These are phyloP conservation scores for Mesocentrotus franciscanus DNA, from an alignment of 53 echinoderm and acorn worm genomes.

Conservation along the genomic window DNA sequence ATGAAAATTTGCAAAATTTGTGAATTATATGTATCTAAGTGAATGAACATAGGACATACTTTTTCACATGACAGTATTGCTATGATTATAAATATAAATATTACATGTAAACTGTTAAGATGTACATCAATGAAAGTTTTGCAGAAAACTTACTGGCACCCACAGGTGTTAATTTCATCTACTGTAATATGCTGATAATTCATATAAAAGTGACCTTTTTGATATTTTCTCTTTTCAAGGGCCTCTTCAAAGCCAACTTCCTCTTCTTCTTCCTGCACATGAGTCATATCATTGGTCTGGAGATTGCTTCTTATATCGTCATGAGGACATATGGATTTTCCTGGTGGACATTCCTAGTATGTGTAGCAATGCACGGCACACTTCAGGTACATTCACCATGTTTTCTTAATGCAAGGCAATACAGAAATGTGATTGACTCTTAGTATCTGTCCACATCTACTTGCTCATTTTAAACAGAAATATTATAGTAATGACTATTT, in stretches of 20 bases:
- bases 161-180: no score
- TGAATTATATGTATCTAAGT: no score
- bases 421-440: background rate
- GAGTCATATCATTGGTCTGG: slow-evolving; percentile 75
- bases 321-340: slow-evolving; percentile 81
- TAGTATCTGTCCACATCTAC: background rate
- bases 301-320: slow-evolving; percentile 75
- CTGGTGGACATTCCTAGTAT: slow-evolving; percentile 73
- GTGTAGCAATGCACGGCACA: slow-evolving; percentile 65
- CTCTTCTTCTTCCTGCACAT: slow-evolving; percentile 80
- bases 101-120: background rate
- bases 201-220: background rate
- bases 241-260: slow-evolving; percentile 85
- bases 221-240: slow-evolving; percentile 56
- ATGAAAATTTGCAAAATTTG: background rate
- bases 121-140: background rate
- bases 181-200: background rate
- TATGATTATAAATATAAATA: no score
- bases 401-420: no score
- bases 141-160: no score
- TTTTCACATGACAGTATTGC: no score
- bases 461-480: no score
- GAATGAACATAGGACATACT: no score
- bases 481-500: no score
- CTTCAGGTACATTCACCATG: slow-evolving; percentile 78